Conservation (phyloP, 2,113 vertebrate species). For the Indri indri region DNA sequence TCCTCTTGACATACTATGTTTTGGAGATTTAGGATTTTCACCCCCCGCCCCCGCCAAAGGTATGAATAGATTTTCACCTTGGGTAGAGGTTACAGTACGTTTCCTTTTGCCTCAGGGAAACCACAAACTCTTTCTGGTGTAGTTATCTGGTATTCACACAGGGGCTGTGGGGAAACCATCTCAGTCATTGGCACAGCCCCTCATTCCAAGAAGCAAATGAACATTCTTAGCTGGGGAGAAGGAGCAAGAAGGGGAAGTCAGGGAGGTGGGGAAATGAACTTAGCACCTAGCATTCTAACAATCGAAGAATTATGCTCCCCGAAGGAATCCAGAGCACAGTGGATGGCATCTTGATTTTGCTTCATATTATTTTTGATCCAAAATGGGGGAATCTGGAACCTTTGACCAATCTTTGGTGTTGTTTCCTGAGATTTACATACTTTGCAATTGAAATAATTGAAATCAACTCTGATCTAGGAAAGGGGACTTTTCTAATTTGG, state of each 20-base stretch:
- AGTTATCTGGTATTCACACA: neutral
- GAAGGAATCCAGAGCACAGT: neutral
- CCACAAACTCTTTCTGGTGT: neutral
- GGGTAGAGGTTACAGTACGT: neutral
- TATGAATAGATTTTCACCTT: neutral
- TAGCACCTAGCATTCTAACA: neutral
- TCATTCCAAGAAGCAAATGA: neutral
- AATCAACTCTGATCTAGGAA: neutral
- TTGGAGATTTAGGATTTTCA: neutral
- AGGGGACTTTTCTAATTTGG: neutral
- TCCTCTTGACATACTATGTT: neutral
- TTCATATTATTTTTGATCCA: neutral
- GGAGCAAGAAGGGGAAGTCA: no score
- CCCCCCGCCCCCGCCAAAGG: neutral
- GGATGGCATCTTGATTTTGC: no score
- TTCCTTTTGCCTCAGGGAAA: neutral
- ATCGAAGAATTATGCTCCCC: neutral
- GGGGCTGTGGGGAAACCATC: neutral
- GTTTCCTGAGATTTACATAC: neutral
- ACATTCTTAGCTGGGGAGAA: neutral
- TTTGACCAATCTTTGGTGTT: neutral
- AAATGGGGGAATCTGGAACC: neutral
- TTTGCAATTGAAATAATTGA: neutral
- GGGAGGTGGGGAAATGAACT: neutral
- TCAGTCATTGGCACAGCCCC: neutral